Base-by-base conservation (phyloP, 2,888 invertebrate genomes). In the Drosophila mulleri region DNA sequence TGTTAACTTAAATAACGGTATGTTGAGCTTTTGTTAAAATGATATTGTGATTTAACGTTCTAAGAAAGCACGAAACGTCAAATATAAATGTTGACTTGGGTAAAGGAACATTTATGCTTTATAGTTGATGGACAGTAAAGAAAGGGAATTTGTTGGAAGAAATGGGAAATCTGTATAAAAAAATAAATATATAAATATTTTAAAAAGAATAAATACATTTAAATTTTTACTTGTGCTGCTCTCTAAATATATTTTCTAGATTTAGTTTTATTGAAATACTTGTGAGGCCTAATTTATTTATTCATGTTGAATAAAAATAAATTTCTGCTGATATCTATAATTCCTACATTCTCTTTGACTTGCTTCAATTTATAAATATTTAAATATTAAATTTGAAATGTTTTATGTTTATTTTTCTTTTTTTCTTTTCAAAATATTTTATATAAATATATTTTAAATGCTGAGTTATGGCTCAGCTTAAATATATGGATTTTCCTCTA, bases 1-100 rank as follows among this genome's bases (percentile, higher is more conserved):
- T 60, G 48, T 67, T 60, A 50, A 69, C 48, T 50, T 61, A 64
- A 39, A 64, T 58, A 41, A 64, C 39, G 41, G 32, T 48, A 42
- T 41, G 53, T 53, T 45, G 14, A 32, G 64, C 58, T 61, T 58
- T 54, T 35, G 56, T 52, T 61, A 18, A 41, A 45, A 52, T 39
- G 8, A 45, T 45, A 37, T 60, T 60, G 35, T 56, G 39, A 44
- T 68, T 35, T 53, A 35, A 11, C 37, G 14, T 44, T 8, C 29
- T 9, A 11, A 60, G 16, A 23, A 11, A 32, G 39, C 16, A 20
- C 12, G 11, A 44, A 44, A 6, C 12, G n/a, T n/a, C 29, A n/a
- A 32, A 32, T 18, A 18, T 18, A 48, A 18, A 41, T 35, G 41
- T 60, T 35, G 29, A 7, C 56, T 37, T n/a, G 16, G 8, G 20